Evolutionary conservation across 2,113 vertebrate species (phyloP), one percentile per base, ranked within the genome.

Genomic region (Tupaia chinensis): DNA sequence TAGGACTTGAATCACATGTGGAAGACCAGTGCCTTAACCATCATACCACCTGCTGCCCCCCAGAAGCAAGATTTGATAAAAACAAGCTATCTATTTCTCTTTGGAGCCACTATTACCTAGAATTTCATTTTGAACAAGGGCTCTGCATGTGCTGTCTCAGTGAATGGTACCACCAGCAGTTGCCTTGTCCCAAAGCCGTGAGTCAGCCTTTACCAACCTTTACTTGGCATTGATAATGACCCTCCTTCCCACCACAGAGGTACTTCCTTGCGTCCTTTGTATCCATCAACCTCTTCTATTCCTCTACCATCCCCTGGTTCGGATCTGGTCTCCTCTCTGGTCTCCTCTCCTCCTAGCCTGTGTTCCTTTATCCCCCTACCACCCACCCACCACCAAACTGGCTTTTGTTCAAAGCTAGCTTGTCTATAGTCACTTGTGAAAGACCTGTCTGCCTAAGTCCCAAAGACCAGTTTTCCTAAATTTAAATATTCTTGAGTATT

Each of bases 401-500:
- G 16, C 25, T 93, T 12, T 83, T 83, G 23, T 73, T 81, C 32
- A 80, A 80, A 90, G 54, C n/a, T 73, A 66, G 9, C 32, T 25
- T 90, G 63, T 22, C n/a, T 65, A 0, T 2, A 54, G 53, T 25
- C 25, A 80, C 14, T 34, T 77, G 27, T 58, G 89, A 58, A n/a
- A 96, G 84, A n/a, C 22, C 53, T 13, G 17, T 89, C 86, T 92
- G 94, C 66, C 86, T 69, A 32, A 89, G 79, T 88, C 19, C 34
- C 58, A 85, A 92, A 87, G 58, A 80, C 27, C 6, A 65, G 53
- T 84, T 96, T 83, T 74, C 61, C 81, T 94, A 61, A 91, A 95
- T 34, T 89, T 56, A 89, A 93, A 53, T 81, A 81, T 89, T 97
- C 34, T 81, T 77, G 63, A 70, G 76, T 74, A 7, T 88, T 96